Percentiles rank a stretch among this genome's conserved stretches.
phyloP scores from a whole-genome alignment of 2,113 vertebrate genomes.

The Pampusana beccarii region DNA sequence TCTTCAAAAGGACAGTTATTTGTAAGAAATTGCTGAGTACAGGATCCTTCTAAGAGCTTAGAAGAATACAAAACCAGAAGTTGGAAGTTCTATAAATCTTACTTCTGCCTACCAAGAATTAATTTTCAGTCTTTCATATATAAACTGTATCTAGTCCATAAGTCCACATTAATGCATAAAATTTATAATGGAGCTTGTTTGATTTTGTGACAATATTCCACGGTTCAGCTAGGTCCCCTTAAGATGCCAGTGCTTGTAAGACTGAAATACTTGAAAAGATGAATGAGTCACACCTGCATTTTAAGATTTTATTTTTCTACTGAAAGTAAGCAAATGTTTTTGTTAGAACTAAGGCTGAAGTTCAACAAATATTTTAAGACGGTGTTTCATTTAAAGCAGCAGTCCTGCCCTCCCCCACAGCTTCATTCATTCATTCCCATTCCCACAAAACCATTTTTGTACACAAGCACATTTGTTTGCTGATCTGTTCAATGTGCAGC shows the following conservation, averaged over 20 bases:
- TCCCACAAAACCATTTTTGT: background rate
- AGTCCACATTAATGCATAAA: background rate
- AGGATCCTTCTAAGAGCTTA: background rate
- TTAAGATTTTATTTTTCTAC: background rate
- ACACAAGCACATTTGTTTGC: conserved; percentile 37
- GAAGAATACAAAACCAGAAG: background rate
- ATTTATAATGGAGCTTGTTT: background rate
- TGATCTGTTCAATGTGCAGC: conserved; percentile 40
- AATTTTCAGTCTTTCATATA: background rate
- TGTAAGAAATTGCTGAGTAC: background rate
- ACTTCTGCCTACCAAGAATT: background rate
- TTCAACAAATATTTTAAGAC: background rate
- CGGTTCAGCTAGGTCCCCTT: background rate
- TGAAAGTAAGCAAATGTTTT: background rate
- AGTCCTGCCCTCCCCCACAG: background rate
- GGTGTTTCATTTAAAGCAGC: background rate
- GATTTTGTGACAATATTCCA: background rate
- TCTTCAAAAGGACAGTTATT: background rate
- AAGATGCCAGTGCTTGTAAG: background rate
- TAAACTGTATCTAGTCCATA: background rate
- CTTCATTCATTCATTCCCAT: background rate
- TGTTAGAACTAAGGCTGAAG: background rate
- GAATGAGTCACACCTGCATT: background rate
- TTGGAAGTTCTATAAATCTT: background rate
- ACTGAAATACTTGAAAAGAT: background rate